Percentiles rank a stretch among this genome's conserved stretches.
These are phyloP conservation scores for Allophyes oxyacanthae DNA, from an alignment of 2,888 invertebrate genomes.

Conservation along the genomic window DNA sequence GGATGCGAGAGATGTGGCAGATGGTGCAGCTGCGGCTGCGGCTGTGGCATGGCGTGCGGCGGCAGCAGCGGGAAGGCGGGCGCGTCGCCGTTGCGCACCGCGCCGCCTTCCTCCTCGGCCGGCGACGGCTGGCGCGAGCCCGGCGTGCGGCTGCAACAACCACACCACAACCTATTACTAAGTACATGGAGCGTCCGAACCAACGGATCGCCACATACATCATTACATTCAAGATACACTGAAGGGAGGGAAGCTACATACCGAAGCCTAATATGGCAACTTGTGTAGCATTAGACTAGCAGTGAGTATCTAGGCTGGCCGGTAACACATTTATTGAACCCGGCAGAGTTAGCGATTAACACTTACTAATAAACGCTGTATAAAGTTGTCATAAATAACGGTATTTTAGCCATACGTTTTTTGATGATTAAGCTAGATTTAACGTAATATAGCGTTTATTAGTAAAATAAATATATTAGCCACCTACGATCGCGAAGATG, in stretches of 20 bases:
- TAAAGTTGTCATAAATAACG: no score
- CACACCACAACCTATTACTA: constrained; percentile 21
- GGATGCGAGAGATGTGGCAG: constrained; percentile 83
- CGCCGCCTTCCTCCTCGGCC: constrained; percentile 95
- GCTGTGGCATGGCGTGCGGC: constrained; percentile 82
- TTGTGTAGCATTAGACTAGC: no score
- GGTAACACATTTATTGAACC: not conserved
- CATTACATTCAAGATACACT: not conserved
- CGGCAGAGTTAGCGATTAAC: no score
- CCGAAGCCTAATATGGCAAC: not conserved
- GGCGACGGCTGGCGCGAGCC: constrained; percentile 98
- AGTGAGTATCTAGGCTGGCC: not conserved
- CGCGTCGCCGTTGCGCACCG: constrained; percentile 86
- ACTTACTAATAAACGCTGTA: no score
- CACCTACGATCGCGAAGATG: no score
- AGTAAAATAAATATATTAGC: no score
- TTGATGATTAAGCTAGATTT: no score
- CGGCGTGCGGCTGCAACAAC: constrained; percentile 93
- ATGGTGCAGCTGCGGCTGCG: constrained; percentile 83
- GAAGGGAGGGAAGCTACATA: not conserved
- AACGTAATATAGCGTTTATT: no score
- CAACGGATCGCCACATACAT: not conserved
- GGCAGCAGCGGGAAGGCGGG: constrained; percentile 83
- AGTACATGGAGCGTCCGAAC: not conserved
- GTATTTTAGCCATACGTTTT: no score